phyloP scores from a whole-genome alignment of 2,113 vertebrate genomes.

The Opisthocomus hoazin region DNA sequence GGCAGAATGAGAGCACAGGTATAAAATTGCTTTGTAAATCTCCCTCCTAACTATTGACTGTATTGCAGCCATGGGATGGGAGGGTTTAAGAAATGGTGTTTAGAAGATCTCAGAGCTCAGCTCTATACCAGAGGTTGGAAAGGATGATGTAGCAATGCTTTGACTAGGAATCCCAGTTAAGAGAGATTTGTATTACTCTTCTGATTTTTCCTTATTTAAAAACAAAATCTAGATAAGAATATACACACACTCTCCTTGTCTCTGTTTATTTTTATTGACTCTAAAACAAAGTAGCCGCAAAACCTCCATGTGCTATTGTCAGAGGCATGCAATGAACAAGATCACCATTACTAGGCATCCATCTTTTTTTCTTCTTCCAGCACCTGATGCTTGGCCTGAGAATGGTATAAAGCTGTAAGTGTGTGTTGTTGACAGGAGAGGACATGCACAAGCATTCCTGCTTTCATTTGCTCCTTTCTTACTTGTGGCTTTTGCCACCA shows the following conservation, averaged over 20 bases:
- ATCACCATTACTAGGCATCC: neutral
- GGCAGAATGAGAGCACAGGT: neutral
- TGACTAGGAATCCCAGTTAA: neutral
- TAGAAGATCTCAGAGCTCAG: neutral
- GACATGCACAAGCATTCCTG: neutral
- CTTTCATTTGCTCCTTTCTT: neutral
- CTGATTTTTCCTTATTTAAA: neutral
- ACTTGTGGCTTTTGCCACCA: neutral
- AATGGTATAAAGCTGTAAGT: neutral
- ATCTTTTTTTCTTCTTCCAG: neutral
- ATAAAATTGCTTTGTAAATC: neutral
- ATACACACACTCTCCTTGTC: neutral
- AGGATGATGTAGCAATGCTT: neutral
- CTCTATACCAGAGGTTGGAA: neutral
- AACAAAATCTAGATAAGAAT: neutral
- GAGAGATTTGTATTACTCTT: neutral
- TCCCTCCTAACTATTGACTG: neutral
- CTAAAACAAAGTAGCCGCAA: neutral
- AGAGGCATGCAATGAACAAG: neutral
- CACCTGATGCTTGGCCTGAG: neutral
- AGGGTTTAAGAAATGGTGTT: neutral
- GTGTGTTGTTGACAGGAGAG: neutral
- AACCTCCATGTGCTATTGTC: neutral
- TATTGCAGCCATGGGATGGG: neutral
- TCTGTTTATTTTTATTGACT: neutral